These are phyloP conservation scores for Chondrosia reniformis DNA, from an alignment of 37 sponge, comb jelly and placozoan species.

Conservation along the genomic window DNA sequence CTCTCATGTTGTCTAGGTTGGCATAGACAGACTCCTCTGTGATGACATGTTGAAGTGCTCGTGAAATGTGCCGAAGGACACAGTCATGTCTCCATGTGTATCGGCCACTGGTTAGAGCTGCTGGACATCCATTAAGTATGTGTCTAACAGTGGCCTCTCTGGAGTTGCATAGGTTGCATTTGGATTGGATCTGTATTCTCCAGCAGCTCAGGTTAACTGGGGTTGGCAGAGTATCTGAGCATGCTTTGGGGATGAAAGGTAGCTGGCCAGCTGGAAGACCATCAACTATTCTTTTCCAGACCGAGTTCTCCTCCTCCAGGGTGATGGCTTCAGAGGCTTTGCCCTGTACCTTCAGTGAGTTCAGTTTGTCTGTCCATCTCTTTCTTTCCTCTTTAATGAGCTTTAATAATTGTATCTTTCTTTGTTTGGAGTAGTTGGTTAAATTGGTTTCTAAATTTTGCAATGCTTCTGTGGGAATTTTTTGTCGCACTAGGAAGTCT, in stretches of 20 bases:
- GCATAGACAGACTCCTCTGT: not conserved
- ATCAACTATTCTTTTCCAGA: too few relatives aligned
- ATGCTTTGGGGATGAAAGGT: not conserved
- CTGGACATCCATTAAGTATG: not conserved
- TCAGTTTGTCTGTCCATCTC: too few relatives aligned
- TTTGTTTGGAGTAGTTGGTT: too few relatives aligned
- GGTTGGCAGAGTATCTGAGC: not conserved
- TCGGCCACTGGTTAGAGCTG: not conserved
- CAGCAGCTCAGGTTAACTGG: not conserved
- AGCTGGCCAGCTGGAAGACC: constrained; percentile 1
- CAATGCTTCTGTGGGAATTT: too few relatives aligned
- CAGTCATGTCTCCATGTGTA: constrained; percentile 1
- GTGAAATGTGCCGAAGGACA: not conserved
- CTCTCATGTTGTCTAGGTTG: not conserved
- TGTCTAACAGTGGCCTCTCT: not conserved
- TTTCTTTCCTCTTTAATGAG: too few relatives aligned
- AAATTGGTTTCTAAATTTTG: too few relatives aligned
- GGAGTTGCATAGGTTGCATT: not conserved
- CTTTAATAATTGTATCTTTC: too few relatives aligned
- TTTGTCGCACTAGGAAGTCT: too few relatives aligned
- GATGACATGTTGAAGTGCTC: not conserved
- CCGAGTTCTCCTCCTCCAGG: too few relatives aligned
- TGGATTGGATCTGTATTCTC: not conserved
- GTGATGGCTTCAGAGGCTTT: too few relatives aligned
- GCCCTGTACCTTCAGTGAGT: too few relatives aligned